phyloP scores from a whole-genome alignment of 1,140 invertebrate species.

The Drosophila murphyi region DNA sequence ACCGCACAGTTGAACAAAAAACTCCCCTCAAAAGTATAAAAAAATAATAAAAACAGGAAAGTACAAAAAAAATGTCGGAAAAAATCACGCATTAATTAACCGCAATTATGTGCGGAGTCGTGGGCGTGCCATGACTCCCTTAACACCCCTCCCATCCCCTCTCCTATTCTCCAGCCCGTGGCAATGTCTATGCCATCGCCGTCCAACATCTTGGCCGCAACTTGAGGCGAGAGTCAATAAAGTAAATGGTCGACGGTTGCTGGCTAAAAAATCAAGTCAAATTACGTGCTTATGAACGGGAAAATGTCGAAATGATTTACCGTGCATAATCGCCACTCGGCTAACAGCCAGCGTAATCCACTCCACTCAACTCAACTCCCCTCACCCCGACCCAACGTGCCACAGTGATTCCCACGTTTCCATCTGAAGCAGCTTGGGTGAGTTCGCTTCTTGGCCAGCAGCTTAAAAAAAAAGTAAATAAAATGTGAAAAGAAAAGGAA shows the following conservation, averaged over 20 bases:
- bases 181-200: background rate
- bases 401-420: constrained; percentile 1
- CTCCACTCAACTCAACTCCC: background rate
- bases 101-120: constrained; percentile 82
- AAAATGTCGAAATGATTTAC: constrained; percentile 84
- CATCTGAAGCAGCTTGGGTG: constrained; percentile 4
- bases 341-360: constrained; percentile 47
- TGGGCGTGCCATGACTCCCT: constrained; percentile 39
- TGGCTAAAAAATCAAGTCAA: constrained; percentile 71
- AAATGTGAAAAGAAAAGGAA: constrained; percentile 29
- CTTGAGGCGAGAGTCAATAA: constrained; percentile 72
- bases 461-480: constrained; percentile 13
- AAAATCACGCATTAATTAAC: constrained; percentile 83
- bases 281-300: constrained; percentile 83
- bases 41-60: constrained; percentile 16
- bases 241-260: constrained; percentile 50
- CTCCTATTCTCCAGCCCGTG: no score
- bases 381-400: background rate
- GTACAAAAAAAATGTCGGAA: constrained; percentile 33
- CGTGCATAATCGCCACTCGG: constrained; percentile 76
- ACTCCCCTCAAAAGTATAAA: background rate
- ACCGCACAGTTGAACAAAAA: constrained; percentile 18
- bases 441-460: constrained; percentile 16
- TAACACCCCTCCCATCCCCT: background rate
- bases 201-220: constrained; percentile 40